phyloP scores from a whole-genome alignment of 2,797 vertebrate species.

The Sebastes hubbsi region DNA sequence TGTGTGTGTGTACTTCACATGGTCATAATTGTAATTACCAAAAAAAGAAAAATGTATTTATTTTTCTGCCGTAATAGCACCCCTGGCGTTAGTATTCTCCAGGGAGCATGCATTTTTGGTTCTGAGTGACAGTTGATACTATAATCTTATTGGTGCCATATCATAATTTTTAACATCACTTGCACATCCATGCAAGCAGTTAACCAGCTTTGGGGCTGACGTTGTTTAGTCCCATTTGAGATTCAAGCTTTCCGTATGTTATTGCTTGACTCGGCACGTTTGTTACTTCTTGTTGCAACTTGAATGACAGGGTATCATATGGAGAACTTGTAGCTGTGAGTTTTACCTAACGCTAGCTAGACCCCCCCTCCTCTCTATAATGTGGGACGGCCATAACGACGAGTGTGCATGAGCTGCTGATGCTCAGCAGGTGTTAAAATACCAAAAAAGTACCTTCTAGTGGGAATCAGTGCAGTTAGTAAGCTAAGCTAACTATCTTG shows the following conservation, averaged over 20 bases:
- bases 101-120: not conserved
- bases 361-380: not conserved
- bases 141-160: not conserved
- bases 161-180: not conserved
- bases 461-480: not conserved
- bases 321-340: not conserved
- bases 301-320: not conserved
- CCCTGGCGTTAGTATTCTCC: not conserved
- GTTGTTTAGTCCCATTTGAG: not conserved
- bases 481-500: not conserved
- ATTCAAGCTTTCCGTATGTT: not conserved
- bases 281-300: not conserved
- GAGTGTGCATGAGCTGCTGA: not conserved
- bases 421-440: not conserved
- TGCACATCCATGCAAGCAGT: not conserved
- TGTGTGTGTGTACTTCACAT: not conserved
- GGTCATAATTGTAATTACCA: not conserved
- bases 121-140: not conserved
- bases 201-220: not conserved
- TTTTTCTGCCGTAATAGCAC: not conserved
- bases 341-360: not conserved
- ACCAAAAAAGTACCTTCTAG: too few relatives aligned
- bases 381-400: not conserved
- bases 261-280: not conserved
- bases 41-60: not conserved